Evolutionary conservation across 2,888 invertebrate genomes (phyloP), one percentile per base, ranked within the genome.

Genomic region (Scaptomyza flava): DNA sequence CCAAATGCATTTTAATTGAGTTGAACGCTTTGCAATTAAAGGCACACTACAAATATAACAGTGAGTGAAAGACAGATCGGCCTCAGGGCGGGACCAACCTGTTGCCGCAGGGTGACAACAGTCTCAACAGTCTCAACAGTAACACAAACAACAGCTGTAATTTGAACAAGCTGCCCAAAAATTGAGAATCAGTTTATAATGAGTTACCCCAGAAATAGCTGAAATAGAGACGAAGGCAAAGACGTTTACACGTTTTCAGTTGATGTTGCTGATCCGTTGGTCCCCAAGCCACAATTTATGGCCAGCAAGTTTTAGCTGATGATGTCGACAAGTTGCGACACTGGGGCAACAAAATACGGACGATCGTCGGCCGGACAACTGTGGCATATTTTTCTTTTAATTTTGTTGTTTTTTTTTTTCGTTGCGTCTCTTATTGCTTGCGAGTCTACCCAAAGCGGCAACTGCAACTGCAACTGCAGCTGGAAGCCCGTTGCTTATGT

Each of bases 401-500:
- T 17, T 17, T 17, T 17, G 1, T 17, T 17, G 1, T 17, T 17
- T 17, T n/a, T n/a, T n/a, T n/a, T n/a, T n/a, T n/a, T n/a, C n/a
- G n/a, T n/a, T n/a, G n/a, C 17, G 17, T 12, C 6, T 12, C 17
- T 17, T 33, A 17, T 33, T 43, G 23, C n/a, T 36, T 12, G 12
- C 34, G 4, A 36, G 58, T 58, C 23, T 42, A 41, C 45, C 68
- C 57, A 67, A 67, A 67, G 58, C 59, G 58, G 67, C 47, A 48
- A 51, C 71, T 48, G 80, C 66, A 67, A 72, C 75, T 80, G 71
- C 58, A 70, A 66, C 74, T 74, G 76, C 66, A 74, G 79, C 76
- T 80, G 72, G 57, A 70, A 68, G 70, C 72, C 67, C 58, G 82
- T 62, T 53, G 78, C 68, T 87, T 81, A 87, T 85, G 87, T 85